Evolutionary conservation across 2,797 vertebrate genomes (phyloP), one percentile per base, ranked within the genome.

Genomic region (Holocentrus rufus): DNA sequence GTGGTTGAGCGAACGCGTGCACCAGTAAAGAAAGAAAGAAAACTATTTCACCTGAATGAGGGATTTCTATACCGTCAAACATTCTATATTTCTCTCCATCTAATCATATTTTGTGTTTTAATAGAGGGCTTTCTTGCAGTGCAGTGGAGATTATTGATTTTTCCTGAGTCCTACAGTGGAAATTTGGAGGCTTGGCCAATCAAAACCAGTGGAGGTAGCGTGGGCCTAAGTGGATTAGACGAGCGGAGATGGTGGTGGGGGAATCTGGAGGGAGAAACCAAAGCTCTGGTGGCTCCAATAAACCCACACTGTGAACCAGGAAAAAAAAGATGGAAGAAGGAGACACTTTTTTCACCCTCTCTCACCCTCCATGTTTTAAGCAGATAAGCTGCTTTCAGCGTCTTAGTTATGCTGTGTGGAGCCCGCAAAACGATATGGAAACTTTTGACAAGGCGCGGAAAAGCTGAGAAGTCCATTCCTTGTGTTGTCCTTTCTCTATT

Each of bases 311-410:
- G 74, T 89, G 88, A 87, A 89, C 79, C 83, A 84, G 76, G 81
- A 87, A 88, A 90, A 87, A 88, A 90, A 76, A 90, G 82, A 92
- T 80, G 65, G 85, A 87, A 82, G 79, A 80, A 66, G 10, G 46
- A 86, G 71, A 82, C 69, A 82, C 69, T 82, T 84, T 81, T 83
- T 88, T 81, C 77, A 83, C 30, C 17, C 86, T 79, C 81, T 87
- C 84, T 83, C 81, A 56, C 85, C 82, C 79, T 88, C 78, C 55
- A 84, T 91, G 88, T 90, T 92, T 89, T 92, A 92, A 93, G 90
- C 89, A 90, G 90, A 93, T 94, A 93, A 94, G 91, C 91, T 87
- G 85, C 90, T 94, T 93, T 90, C 80, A 87, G 83, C 82, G 91
- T 93, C 85, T 93, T 92, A 91, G 93, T 90, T 92, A 90, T 90